A percentile compares a stretch with the other conserved stretches of the same genome.
These are phyloP conservation scores for Erpetoichthys calabaricus DNA, from an alignment of 2,797 vertebrate genomes.

Conservation along the genomic window DNA sequence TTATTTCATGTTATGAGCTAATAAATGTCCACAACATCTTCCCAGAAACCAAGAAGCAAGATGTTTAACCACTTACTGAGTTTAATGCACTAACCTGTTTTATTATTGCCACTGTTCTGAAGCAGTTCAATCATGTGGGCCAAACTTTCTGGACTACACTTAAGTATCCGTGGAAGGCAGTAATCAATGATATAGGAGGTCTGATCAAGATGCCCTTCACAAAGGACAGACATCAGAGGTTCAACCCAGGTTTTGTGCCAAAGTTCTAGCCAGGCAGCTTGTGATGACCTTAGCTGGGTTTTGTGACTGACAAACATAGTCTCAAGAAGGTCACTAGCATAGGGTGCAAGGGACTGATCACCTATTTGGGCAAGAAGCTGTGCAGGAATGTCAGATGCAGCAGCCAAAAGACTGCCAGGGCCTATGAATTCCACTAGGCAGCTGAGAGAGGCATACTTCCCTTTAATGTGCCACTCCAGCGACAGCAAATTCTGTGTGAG, in stretches of 20 bases:
- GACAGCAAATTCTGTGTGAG: constrained; percentile 57
- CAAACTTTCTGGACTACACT: constrained; percentile 73
- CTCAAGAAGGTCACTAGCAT: constrained; percentile 82
- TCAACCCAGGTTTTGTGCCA: constrained; percentile 84
- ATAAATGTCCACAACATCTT: neutral
- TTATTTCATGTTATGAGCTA: too few species aligned
- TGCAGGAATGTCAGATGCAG: constrained; percentile 59
- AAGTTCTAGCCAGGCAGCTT: constrained; percentile 48
- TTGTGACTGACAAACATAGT: constrained; percentile 81
- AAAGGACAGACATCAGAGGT: constrained; percentile 72
- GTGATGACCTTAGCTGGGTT: constrained; percentile 40
- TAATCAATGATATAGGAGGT: constrained; percentile 84
- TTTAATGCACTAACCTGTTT: neutral
- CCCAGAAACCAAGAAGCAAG: neutral
- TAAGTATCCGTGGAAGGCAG: constrained; percentile 77
- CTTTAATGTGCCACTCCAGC: constrained; percentile 84
- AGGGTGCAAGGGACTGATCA: constrained; percentile 79
- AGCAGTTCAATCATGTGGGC: constrained; percentile 75
- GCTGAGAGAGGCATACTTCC: constrained; percentile 72
- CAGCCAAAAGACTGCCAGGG: constrained; percentile 50
- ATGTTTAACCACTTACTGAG: too few species aligned
- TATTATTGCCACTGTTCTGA: constrained; percentile 35
- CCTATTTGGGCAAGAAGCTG: constrained; percentile 71
- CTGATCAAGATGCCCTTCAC: constrained; percentile 64
- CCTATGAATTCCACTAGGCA: constrained; percentile 76